Base-by-base conservation (phyloP, 1,140 invertebrate genomes). In the Camponotus vicinus region DNA sequence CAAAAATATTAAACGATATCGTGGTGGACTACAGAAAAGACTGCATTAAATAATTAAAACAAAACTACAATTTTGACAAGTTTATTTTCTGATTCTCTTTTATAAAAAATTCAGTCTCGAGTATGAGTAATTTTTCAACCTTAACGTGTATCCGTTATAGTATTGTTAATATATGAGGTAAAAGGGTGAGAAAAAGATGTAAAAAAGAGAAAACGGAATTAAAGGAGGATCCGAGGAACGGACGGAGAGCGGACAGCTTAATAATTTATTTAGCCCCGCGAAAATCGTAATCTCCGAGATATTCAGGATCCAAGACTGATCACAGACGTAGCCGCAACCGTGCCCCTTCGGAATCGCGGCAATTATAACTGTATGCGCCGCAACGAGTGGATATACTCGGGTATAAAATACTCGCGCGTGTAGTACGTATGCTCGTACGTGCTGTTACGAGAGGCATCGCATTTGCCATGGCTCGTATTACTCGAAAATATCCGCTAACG, bases 361-460 rank as follows among this genome's bases (percentile, higher is more conserved):
- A 90, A 90, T 88, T 90, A 90, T 90, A 90, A 89, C 89, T 90
- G 88, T 89, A 89, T 57, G 34, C 11, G 42, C 49, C 40, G 40
- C 27, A 45, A 6, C 15, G 70, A 21, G 9, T 80, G 40, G 32
- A 42, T 27, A 27, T 75, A 55, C 32, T 21, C 49, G 21, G 15
- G 18, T 8, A n/a, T 37, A 59, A 32, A 76, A 27, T 52, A 52
- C 63, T 73, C 42, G 49, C n/a, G 18, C 34, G 76, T 27, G 63
- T 32, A 42, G 63, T 32, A 42, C 7, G 40, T 34, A n/a, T 42
- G 13, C 27, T 27, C 40, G 27, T 32, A 49, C 21, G 55, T 32
- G 45, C 32, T 57, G 13, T 49, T 55, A 32, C 75, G 45, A 86
- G 73, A 73, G 27, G 11, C 15, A 59, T 2, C 9, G 42, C 42